Evolutionary conservation across 2,888 invertebrate genomes (phyloP).

Genomic region (Aromia moschata): DNA sequence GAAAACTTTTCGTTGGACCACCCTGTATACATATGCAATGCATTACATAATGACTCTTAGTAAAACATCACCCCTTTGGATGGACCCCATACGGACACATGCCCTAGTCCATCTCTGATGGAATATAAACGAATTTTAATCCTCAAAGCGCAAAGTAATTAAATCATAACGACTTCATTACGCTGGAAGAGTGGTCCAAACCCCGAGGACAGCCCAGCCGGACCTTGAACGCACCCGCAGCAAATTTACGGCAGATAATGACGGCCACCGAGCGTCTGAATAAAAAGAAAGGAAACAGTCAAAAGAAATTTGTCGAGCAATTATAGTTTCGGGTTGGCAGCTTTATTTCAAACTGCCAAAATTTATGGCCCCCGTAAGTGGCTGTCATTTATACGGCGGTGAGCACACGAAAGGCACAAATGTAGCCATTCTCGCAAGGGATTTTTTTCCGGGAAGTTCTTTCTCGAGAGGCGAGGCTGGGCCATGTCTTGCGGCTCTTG

Average conservation of each 20-base stretch:
- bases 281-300: constrained; percentile 27
- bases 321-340: constrained; percentile 43
- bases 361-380: constrained; percentile 33
- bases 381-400: constrained; percentile 20
- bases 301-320: constrained; percentile 39
- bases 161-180: no score
- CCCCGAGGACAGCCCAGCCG: no score
- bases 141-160: no score
- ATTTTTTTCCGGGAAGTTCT: not conserved
- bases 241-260: constrained; percentile 34
- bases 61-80: no score
- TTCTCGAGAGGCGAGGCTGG: not conserved
- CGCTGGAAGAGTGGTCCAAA: no score
- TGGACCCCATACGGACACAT: no score
- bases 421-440: not conserved
- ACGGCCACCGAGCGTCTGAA: constrained; percentile 31
- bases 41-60: no score
- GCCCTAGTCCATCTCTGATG: no score
- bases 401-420: constrained; percentile 4
- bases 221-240: no score
- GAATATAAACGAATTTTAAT: no score
- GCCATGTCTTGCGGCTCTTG: not conserved
- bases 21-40: no score
- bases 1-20: no score
- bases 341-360: constrained; percentile 35